Evolutionary conservation across 1,140 invertebrate species (phyloP).

Genomic region (Dysdera silvatica): DNA sequence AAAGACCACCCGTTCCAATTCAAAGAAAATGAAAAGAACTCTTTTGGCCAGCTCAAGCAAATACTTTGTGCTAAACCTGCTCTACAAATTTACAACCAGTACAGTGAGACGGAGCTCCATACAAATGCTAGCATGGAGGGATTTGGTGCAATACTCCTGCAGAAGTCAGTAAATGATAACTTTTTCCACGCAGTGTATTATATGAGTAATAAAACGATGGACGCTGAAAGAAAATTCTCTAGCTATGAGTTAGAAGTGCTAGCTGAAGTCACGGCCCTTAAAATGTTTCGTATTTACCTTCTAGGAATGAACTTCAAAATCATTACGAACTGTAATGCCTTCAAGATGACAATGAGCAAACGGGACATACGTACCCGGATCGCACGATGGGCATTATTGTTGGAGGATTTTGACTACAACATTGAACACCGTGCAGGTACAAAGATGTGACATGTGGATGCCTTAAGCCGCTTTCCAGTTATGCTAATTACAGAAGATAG

Average conservation of each 20-base stretch:
- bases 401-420: conserved; percentile 6
- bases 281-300: conserved; percentile 49
- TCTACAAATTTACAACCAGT: conserved; percentile 2
- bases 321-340: conserved; percentile 7
- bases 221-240: conserved; percentile 30
- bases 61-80: conserved; percentile 2
- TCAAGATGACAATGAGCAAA: not conserved
- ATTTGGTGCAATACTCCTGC: conserved; percentile 20
- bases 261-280: conserved; percentile 39
- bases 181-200: conserved; percentile 6
- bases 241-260: conserved; percentile 34
- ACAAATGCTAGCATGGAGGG: conserved; percentile 25
- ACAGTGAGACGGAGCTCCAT: conserved; percentile 4
- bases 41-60: conserved; percentile 27
- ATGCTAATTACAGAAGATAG: not conserved
- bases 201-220: conserved; percentile 25
- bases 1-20: conserved; percentile 42
- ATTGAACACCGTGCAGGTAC: conserved; percentile 10
- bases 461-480: not conserved
- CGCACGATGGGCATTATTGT: not conserved
- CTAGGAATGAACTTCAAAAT: conserved; percentile 32
- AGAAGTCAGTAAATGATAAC: not conserved
- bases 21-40: conserved; percentile 38
- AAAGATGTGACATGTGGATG: not conserved
- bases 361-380: conserved; percentile 6